phyloP scores from a whole-genome alignment of 1,140 invertebrate genomes.

The Caenorhabditis latens region DNA sequence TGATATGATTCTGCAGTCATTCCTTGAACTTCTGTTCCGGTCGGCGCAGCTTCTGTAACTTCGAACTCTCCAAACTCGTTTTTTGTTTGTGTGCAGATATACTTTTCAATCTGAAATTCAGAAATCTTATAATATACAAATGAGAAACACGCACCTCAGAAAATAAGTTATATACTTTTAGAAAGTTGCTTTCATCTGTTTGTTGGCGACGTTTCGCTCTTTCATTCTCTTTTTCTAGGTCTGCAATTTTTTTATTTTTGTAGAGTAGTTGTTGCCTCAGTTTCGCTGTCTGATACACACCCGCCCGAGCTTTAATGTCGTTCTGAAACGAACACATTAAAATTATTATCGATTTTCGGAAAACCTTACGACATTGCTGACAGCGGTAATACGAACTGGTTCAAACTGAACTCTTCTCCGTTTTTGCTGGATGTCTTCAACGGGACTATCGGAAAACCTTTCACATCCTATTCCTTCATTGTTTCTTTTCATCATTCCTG shows the following conservation, averaged over 20 bases:
- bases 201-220: constrained; percentile 95
- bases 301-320: constrained; percentile 1
- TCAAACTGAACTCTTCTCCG: constrained; percentile 64
- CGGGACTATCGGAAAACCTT: not conserved
- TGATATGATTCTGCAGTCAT: constrained; percentile 12
- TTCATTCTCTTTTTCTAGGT: constrained; percentile 91
- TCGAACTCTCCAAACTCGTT: not conserved
- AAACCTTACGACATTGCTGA: constrained; percentile 61
- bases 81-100: constrained; percentile 29
- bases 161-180: constrained; percentile 98
- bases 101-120: constrained; percentile 76
- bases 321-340: constrained; percentile 29
- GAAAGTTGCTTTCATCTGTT: constrained; percentile 96
- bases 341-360: not conserved
- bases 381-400: constrained; percentile 59
- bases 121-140: constrained; percentile 5
- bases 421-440: constrained; percentile 12
- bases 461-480: constrained; percentile 38
- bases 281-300: not conserved
- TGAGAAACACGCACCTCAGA: constrained; percentile 79
- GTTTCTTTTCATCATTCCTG: constrained; percentile 47
- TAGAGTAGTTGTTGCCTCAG: constrained; percentile 85
- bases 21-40: constrained; percentile 13
- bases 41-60: not conserved
- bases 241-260: constrained; percentile 88